Conservation (phyloP, 2,113 vertebrate genomes). For the Arothron firmamentum region DNA sequence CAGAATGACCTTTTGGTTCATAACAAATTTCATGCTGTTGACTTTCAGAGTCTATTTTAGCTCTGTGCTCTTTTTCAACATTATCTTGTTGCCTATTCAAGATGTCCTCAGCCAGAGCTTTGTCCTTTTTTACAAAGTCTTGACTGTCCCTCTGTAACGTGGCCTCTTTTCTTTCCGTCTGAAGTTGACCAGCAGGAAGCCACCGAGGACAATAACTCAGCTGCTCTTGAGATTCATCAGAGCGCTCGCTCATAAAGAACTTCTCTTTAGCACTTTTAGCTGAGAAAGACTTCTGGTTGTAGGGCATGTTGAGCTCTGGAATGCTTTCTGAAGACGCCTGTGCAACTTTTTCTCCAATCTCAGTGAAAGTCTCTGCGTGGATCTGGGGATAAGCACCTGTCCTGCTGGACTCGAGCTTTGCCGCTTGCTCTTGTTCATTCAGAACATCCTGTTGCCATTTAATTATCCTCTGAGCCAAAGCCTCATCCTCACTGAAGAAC, state of each 20-base stretch:
- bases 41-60: constrained; percentile 68
- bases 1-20: constrained; percentile 20
- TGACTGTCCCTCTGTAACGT: constrained; percentile 66
- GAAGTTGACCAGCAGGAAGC: constrained; percentile 12
- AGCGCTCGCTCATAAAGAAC: constrained; percentile 6
- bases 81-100: constrained; percentile 73
- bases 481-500: constrained; percentile 72
- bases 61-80: constrained; percentile 69
- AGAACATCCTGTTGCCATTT: constrained; percentile 76
- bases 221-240: constrained; percentile 27
- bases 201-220: constrained; percentile 23
- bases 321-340: constrained; percentile 2
- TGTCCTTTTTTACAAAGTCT: constrained; percentile 74
- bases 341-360: constrained; percentile 3
- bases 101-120: constrained; percentile 70
- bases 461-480: constrained; percentile 72
- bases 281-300: neutral
- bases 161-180: constrained; percentile 57
- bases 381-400: constrained; percentile 27
- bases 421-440: constrained; percentile 63
- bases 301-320: constrained; percentile 12
- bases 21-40: constrained; percentile 21
- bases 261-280: constrained; percentile 31
- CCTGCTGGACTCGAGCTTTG: constrained; percentile 48
- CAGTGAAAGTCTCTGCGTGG: constrained; percentile 12